Percentiles rank a stretch among this genome's conserved stretches.
phyloP scores from a whole-genome alignment of 2,113 vertebrate genomes.

The Gymnorhina tibicen region DNA sequence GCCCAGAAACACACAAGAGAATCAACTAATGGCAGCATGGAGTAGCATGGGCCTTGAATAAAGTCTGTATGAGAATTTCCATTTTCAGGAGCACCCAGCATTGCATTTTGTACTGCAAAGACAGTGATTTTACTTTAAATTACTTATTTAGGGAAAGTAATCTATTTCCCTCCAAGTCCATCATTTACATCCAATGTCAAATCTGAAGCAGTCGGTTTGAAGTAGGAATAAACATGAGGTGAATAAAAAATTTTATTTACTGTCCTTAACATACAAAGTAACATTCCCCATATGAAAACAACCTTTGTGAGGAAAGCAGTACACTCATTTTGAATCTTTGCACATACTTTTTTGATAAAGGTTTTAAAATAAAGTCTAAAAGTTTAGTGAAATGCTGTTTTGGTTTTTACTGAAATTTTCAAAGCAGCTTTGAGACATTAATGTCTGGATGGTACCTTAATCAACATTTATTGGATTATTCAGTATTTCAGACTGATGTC shows the following conservation, averaged over 20 bases:
- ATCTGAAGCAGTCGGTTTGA: not conserved
- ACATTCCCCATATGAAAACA: not conserved
- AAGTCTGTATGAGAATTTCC: not conserved
- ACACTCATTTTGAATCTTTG: not conserved
- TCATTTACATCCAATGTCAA: not conserved
- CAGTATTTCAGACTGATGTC: not conserved
- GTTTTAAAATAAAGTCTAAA: not conserved
- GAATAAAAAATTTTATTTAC: not conserved
- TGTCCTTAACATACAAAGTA: not conserved
- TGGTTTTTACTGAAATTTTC: not conserved
- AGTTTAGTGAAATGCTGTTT: not conserved
- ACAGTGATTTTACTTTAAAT: not conserved
- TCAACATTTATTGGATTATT: not conserved
- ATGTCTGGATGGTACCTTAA: not conserved
- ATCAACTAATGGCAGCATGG: not conserved
- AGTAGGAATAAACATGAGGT: not conserved
- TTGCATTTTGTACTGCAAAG: not conserved
- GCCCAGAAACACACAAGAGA: not conserved
- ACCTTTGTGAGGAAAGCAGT: not conserved
- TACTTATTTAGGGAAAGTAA: not conserved
- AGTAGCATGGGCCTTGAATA: not conserved
- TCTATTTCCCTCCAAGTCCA: not conserved
- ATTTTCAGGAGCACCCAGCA: not conserved
- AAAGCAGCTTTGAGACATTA: not conserved
- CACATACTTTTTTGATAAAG: not conserved